Conservation (phyloP, 35 echinoderm and acorn worm species). For the Apostichopus californicus region DNA sequence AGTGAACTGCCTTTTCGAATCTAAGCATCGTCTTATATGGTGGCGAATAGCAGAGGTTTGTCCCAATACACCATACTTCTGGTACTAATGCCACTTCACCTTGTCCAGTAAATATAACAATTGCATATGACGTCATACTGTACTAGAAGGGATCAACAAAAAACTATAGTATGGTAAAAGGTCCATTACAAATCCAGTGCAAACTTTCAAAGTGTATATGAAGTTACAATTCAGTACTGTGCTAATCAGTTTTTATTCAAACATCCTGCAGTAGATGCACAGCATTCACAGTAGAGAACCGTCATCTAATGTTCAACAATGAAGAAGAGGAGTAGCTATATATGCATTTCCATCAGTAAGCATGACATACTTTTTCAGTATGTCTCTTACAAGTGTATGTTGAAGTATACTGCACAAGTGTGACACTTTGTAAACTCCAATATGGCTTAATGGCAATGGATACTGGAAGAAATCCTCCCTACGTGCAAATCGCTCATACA, state of each 20-base stretch:
- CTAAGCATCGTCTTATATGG: neutral
- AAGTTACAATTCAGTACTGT: too few relatives aligned
- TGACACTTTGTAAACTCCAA: neutral
- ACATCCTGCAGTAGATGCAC: too few relatives aligned
- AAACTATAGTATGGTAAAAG: too few relatives aligned
- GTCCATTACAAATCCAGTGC: too few relatives aligned
- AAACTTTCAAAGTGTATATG: too few relatives aligned
- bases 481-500: neutral
- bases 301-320: neutral
- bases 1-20: conserved; percentile 5
- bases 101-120: neutral
- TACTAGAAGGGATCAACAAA: neutral
- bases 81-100: conserved; percentile 18
- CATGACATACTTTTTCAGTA: neutral
- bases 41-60: neutral
- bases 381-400: neutral
- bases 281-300: too few relatives aligned
- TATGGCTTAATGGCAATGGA: neutral
- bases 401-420: neutral
- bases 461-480: neutral
- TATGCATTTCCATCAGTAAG: neutral
- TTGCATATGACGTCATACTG: conserved; percentile 18
- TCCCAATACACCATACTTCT: conserved; percentile 8
- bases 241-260: too few relatives aligned
- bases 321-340: neutral